phyloP scores from a whole-genome alignment of 2,797 vertebrate species.

The Pipistrellus pipistrellus region DNA sequence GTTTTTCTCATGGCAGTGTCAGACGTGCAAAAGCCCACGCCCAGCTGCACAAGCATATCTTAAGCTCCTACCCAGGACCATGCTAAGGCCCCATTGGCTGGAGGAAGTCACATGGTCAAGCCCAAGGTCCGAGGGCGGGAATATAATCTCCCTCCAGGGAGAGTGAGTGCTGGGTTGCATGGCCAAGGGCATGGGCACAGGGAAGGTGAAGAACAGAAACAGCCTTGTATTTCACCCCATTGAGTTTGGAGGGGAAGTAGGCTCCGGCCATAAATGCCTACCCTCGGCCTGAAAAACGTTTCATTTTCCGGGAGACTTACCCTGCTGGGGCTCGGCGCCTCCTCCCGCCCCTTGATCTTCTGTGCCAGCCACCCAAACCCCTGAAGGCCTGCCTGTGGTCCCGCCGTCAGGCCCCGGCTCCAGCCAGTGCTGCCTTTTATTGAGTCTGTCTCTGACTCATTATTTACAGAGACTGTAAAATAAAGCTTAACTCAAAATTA shows the following conservation, averaged over 20 bases:
- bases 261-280: background rate
- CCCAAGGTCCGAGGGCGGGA: fast-evolving
- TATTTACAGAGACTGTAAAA: constrained; percentile 86
- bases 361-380: background rate
- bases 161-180: background rate
- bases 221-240: background rate
- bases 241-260: background rate
- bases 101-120: background rate
- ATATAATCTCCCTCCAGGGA: background rate
- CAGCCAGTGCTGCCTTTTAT: constrained; percentile 57
- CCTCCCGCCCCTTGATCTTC: background rate
- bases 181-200: background rate
- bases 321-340: background rate
- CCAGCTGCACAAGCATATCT: background rate
- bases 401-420: constrained; percentile 55
- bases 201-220: background rate
- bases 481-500: constrained; percentile 84
- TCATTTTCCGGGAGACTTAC: constrained; percentile 9
- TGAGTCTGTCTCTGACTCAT: constrained; percentile 80
- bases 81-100: background rate
- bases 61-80: background rate
- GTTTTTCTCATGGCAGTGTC: background rate
- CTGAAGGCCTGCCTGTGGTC: constrained; percentile 31
- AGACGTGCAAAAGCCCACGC: background rate
- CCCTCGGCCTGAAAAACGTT: background rate